Evolutionary conservation across 2,888 invertebrate species (phyloP), one percentile per base, ranked within the genome.

Genomic region (Pristionchus fissidentatus): DNA sequence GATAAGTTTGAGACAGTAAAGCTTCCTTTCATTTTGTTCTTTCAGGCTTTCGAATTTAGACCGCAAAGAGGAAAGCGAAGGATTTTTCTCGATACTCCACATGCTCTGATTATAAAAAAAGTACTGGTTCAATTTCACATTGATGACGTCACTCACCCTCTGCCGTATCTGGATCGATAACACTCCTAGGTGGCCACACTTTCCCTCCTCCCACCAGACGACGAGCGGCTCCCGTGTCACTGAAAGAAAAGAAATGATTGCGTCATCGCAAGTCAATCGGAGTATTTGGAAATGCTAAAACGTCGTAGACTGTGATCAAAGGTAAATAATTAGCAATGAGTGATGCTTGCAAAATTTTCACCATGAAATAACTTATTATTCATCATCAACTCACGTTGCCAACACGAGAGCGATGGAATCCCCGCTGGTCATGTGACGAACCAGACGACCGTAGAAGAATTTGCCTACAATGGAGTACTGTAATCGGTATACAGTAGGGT

Each of bases 381-480:
- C 22, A 55, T 55, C 22, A 55, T 7, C 22, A 5, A n/a, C 38
- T 41, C 66, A 70, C 52, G 29, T 41, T 0, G 55, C 32, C 41
- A 78, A 38, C 8, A 78, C 52, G 13, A 78, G 57, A 5, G 78
- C 78, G 22, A 78, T 57, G 38, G 78, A 78, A 3, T 78, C 80
- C 3, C 80, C 80, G 46, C 80, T 62, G 15, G 85, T 83, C 41
- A 87, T 87, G 81, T 89, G 89, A 1, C 89, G 86, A 32, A 90
- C 86, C 10, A 90, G 82, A n/a, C 90, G 89, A 52, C 85, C 80
- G 84, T 89, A 89, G 87, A 89, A 90, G 85, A 90, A 90, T 49
- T 89, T 89, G 43, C 87, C 90, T 88, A 83, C 29, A 86, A 85
- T 8, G 19, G 22, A 43, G 29, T 43, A 46, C 46, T 19, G 26